A percentile compares a stretch with the other conserved stretches of the same genome.
phyloP scores from a whole-genome alignment of 2,113 vertebrate species.

The Sceloporus tristichus region DNA sequence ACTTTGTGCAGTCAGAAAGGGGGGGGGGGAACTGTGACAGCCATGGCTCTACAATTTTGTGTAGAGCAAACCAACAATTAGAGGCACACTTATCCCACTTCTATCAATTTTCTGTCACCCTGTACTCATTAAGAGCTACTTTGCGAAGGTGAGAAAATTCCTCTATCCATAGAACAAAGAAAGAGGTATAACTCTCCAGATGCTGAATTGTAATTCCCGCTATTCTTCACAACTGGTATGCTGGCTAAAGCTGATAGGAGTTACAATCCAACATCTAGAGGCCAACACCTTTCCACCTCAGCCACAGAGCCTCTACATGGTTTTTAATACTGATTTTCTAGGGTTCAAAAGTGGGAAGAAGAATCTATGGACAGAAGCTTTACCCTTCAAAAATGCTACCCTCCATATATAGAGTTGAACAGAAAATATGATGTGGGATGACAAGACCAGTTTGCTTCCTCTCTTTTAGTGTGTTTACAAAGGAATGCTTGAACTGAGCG shows the following conservation, averaged over 20 bases:
- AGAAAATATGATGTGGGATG: background rate
- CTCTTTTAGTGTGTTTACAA: too few species aligned
- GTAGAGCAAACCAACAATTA: background rate
- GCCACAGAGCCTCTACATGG: too few species aligned
- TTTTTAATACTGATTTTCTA: background rate
- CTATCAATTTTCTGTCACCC: background rate
- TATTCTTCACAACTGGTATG: background rate
- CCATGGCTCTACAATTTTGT: background rate
- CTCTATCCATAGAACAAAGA: background rate
- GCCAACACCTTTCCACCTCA: background rate
- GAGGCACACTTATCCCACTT: background rate
- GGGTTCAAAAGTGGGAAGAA: background rate
- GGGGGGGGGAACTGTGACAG: background rate
- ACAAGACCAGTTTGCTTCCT: background rate
- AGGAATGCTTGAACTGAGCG: background rate
- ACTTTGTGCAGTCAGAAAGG: too few species aligned
- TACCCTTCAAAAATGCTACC: background rate
- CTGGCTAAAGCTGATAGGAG: background rate
- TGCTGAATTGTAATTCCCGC: background rate
- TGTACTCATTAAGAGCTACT: background rate
- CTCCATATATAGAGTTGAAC: background rate
- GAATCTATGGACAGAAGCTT: background rate
- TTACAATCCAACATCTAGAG: background rate
- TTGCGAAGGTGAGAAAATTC: background rate
- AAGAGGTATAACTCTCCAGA: background rate